A percentile compares a stretch with the other conserved stretches of the same genome.
These are phyloP conservation scores for Hesperophylax magnus DNA, from an alignment of 1,140 invertebrate genomes.

Conservation along the genomic window DNA sequence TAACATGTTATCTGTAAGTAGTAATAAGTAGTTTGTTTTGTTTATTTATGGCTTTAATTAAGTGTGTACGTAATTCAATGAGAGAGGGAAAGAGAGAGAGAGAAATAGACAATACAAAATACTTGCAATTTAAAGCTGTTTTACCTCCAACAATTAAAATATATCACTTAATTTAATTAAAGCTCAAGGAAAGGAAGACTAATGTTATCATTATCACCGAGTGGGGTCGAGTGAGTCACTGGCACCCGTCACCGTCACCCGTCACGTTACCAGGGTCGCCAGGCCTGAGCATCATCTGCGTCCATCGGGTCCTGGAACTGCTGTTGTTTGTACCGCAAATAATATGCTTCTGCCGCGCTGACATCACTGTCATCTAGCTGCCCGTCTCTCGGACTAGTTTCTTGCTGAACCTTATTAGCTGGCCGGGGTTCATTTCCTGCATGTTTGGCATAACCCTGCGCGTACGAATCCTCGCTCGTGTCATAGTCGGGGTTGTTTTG, in stretches of 20 bases:
- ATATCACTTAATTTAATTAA: slow-evolving; percentile 33
- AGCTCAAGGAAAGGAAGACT: slow-evolving; percentile 26
- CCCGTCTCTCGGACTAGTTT: not conserved
- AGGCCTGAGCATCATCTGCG: slow-evolving; percentile 48
- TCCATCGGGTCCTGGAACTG: slow-evolving; percentile 22
- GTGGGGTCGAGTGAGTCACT: no score
- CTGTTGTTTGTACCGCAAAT: slow-evolving; percentile 16
- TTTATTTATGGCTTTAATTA: no score
- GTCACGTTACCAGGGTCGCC: slow-evolving; percentile 52
- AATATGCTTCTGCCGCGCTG: not conserved
- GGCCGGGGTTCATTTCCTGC: not conserved
- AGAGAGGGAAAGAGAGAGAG: no score
- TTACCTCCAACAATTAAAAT: slow-evolving; percentile 3
- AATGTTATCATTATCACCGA: not conserved
- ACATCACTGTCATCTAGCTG: slow-evolving; percentile 7
- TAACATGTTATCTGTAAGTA: no score
- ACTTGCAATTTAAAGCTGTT: not conserved
- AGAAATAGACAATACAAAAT: no score
- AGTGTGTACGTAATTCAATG: no score
- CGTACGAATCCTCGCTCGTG: not conserved
- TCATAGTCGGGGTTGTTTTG: slow-evolving; percentile 25
- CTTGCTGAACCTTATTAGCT: not conserved
- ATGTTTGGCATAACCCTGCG: not conserved
- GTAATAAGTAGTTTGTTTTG: no score
- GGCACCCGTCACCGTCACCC: no score